Conservation (phyloP, 2,113 vertebrate species). For the Archilochus colubris region DNA sequence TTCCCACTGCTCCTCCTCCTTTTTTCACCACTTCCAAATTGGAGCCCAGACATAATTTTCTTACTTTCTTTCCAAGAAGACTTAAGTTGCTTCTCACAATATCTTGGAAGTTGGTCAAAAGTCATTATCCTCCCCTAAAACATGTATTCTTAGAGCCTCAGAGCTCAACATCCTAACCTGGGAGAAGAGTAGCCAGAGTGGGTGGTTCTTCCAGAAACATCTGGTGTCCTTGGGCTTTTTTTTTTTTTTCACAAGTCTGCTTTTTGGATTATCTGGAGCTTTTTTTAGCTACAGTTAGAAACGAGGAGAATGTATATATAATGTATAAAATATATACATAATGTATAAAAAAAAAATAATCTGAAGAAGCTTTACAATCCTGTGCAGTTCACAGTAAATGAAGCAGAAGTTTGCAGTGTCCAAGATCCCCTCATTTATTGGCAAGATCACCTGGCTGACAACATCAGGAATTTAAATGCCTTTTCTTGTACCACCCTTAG, state of each 20-base stretch:
- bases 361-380: slow-evolving; percentile 4
- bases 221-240: neutral
- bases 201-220: neutral
- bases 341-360: neutral
- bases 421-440: slow-evolving; percentile 51
- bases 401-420: neutral
- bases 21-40: neutral
- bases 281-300: slow-evolving; percentile 8
- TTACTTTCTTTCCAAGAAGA: neutral
- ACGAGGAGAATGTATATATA: neutral
- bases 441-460: slow-evolving; percentile 37
- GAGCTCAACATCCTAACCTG: neutral
- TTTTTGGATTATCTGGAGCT: neutral
- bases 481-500: slow-evolving; percentile 53
- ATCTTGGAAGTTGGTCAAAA: neutral
- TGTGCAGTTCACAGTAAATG: slow-evolving; percentile 28
- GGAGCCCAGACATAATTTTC: neutral
- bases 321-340: too few relatives aligned
- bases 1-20: neutral
- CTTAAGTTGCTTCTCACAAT: neutral
- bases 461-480: slow-evolving; percentile 35
- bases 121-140: neutral
- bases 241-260: neutral
- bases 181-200: neutral
- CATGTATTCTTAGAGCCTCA: neutral